Percentiles rank a stretch among this genome's conserved stretches.
Evolutionary conservation across 2,888 invertebrate genomes (phyloP).

Genomic region (Cryptocheilus praepositus): DNA sequence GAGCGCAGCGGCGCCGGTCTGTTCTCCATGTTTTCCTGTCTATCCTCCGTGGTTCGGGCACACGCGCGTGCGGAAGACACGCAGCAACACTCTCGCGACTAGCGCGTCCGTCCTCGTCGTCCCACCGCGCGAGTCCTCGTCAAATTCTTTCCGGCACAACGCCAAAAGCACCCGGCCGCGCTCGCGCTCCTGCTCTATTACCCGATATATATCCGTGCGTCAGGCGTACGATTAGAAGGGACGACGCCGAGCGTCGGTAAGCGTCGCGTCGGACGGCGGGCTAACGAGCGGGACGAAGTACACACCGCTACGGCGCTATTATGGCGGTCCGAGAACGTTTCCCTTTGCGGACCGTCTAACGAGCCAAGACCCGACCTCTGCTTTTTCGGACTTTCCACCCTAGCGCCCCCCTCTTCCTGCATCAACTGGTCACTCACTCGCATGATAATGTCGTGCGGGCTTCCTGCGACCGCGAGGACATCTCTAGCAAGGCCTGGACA

Average conservation of each 20-base stretch:
- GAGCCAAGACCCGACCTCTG: conserved; percentile 40
- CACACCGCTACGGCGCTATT: conserved; percentile 67
- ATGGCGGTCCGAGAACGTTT: conserved; percentile 54
- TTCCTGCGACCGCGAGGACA: not conserved
- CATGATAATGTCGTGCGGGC: not conserved
- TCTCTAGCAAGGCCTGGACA: too few species aligned
- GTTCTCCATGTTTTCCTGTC: conserved; percentile 77
- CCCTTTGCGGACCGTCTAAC: conserved; percentile 57
- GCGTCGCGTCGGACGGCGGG: conserved; percentile 63
- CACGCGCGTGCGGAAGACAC: not conserved
- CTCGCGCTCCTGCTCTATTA: conserved; percentile 16
- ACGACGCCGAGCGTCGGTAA: conserved; percentile 74
- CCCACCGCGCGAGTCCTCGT: not conserved
- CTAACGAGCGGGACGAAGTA: conserved; percentile 61
- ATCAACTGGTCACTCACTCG: not conserved
- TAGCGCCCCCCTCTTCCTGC: conserved; percentile 54
- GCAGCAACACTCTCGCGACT: not conserved
- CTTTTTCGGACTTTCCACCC: conserved; percentile 52
- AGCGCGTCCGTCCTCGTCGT: not conserved
- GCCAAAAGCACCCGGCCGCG: conserved; percentile 19
- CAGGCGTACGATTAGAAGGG: conserved; percentile 31
- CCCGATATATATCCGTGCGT: conserved; percentile 30
- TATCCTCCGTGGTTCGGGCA: not conserved
- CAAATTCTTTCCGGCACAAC: not conserved
- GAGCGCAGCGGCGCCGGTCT: conserved; percentile 79